These are phyloP conservation scores for Pachycephus smyrnensis DNA, from an alignment of 2,888 invertebrate species.

Conservation along the genomic window DNA sequence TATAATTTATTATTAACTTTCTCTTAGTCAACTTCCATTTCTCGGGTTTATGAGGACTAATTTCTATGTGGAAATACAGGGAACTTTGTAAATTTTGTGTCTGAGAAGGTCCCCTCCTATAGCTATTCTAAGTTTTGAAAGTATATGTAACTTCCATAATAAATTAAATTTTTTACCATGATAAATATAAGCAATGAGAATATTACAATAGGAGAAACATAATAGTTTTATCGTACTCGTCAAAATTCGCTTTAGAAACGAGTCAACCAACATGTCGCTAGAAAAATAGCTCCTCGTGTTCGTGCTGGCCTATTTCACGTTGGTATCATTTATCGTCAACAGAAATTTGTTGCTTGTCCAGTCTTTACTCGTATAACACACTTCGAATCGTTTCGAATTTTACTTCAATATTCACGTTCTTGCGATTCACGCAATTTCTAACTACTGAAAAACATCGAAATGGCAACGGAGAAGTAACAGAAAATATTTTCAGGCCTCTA, in stretches of 20 bases:
- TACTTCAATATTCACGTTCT: not conserved
- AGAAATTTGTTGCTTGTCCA: not conserved
- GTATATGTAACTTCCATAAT: not conserved
- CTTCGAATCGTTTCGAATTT: not conserved
- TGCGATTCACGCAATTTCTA: not conserved
- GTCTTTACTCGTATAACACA: not conserved
- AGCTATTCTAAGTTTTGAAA: not conserved
- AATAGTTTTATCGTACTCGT: not conserved
- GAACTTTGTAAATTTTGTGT: not conserved
- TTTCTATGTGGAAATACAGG: not conserved
- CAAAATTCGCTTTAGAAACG: not conserved
- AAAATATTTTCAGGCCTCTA: not conserved
- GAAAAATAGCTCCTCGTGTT: not conserved
- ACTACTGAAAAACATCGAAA: not conserved
- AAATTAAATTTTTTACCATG: not conserved
- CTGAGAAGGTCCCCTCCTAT: not conserved
- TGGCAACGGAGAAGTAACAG: not conserved
- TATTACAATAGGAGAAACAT: not conserved
- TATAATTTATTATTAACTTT: not conserved
- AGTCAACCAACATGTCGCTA: not conserved
- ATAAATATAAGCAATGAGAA: not conserved
- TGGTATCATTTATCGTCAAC: not conserved
- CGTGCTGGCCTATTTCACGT: not conserved
- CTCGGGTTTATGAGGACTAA: not conserved
- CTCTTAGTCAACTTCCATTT: not conserved